These are phyloP conservation scores for Takifugu ocellatus DNA, from an alignment of 2,797 vertebrate species.

Conservation along the genomic window DNA sequence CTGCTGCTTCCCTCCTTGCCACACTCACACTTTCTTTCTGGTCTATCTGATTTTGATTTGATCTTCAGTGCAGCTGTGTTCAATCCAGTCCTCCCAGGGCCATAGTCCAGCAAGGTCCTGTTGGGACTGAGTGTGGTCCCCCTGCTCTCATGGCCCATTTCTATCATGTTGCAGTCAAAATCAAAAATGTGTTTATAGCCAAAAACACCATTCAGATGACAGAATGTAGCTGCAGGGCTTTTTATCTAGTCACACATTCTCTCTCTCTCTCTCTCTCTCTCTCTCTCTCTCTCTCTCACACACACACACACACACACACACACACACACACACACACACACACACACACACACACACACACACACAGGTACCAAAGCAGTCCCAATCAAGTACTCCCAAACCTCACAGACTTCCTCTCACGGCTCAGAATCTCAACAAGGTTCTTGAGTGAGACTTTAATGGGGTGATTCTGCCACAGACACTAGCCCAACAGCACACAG, in stretches of 20 bases:
- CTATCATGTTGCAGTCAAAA: no score
- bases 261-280: slow-evolving; percentile 16
- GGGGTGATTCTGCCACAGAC: slow-evolving; percentile 7
- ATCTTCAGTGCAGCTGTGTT: no score
- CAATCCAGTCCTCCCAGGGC: no score
- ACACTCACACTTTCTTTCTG: no score
- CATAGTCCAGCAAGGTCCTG: no score
- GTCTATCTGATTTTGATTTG: no score
- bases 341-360: slow-evolving; percentile 16
- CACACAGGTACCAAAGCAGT: slow-evolving; percentile 4
- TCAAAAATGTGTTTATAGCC: no score
- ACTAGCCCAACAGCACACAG: slow-evolving; percentile 61
- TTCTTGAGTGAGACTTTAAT: slow-evolving; percentile 77
- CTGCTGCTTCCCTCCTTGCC: slow-evolving; percentile 29
- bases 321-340: slow-evolving; percentile 3
- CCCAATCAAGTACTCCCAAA: slow-evolving; percentile 35
- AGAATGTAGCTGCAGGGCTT: no score
- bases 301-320: no score
- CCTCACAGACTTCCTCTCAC: slow-evolving; percentile 47
- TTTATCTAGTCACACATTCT: slow-evolving; percentile 3
- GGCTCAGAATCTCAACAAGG: slow-evolving; percentile 68
- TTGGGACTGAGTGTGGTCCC: no score
- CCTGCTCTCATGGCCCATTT: no score
- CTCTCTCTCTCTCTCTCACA: background rate
- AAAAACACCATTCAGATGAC: no score